These are phyloP conservation scores for Acleris sparsana DNA, from an alignment of 2,888 invertebrate genomes.

Conservation along the genomic window DNA sequence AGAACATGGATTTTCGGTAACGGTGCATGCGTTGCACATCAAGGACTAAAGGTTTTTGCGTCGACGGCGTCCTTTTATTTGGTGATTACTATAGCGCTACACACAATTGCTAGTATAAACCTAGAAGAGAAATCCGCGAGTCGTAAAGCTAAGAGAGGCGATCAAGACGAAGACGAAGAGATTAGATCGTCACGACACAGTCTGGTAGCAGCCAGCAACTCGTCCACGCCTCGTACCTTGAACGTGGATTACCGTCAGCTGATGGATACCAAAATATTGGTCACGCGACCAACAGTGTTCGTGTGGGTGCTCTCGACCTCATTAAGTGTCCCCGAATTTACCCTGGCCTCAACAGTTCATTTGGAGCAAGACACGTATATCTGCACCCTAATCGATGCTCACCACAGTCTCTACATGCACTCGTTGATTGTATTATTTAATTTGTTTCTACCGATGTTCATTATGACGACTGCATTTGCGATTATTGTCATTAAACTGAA, in stretches of 20 bases:
- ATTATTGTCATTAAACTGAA: slow-evolving; percentile 64
- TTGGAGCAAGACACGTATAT: slow-evolving; percentile 62
- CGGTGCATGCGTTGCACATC: slow-evolving; percentile 77
- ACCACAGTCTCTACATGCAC: slow-evolving; percentile 73
- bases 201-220: slow-evolving; percentile 74
- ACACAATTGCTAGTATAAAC: slow-evolving; percentile 81
- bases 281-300: slow-evolving; percentile 79
- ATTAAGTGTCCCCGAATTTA: slow-evolving; percentile 84
- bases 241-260: slow-evolving; percentile 79
- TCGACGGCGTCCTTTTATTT: slow-evolving; percentile 83
- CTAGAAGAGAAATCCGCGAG: slow-evolving; percentile 69
- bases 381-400: slow-evolving; percentile 80
- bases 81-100: slow-evolving; percentile 81
- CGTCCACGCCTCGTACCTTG: slow-evolving; percentile 77
- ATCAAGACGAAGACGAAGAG: slow-evolving; percentile 70
- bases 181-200: slow-evolving; percentile 76
- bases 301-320: slow-evolving; percentile 84
- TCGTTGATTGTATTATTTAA: slow-evolving; percentile 70
- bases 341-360: slow-evolving; percentile 75
- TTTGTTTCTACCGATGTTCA: slow-evolving; percentile 65
- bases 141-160: slow-evolving; percentile 60
- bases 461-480: slow-evolving; percentile 57
- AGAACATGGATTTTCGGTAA: slow-evolving; percentile 80
- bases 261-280: slow-evolving; percentile 69
- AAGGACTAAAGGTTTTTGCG: slow-evolving; percentile 81